A percentile compares a stretch with the other conserved stretches of the same genome.
These are phyloP conservation scores for Grallaria varia DNA, from an alignment of 2,113 vertebrate species.

Conservation along the genomic window DNA sequence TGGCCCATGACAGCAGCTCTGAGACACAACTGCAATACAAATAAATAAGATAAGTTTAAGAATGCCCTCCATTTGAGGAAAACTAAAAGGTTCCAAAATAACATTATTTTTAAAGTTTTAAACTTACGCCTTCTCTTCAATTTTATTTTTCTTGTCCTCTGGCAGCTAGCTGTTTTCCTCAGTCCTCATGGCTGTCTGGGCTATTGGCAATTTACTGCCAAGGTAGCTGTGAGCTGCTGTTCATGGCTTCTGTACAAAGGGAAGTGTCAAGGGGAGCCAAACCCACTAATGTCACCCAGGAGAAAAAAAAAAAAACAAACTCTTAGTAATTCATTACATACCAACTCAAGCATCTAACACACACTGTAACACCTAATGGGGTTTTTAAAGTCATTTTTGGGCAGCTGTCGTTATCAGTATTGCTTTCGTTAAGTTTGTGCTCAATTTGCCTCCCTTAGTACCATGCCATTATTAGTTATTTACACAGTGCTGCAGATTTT, in stretches of 20 bases:
- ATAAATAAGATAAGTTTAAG: not conserved
- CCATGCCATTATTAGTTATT: not conserved
- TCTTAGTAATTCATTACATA: not conserved
- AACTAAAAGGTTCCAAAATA: not conserved
- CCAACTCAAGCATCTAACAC: not conserved
- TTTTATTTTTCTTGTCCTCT: not conserved
- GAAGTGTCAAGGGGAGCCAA: not conserved
- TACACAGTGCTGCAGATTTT: not conserved
- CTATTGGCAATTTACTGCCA: not conserved
- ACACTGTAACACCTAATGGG: not conserved
- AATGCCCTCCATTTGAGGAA: not conserved
- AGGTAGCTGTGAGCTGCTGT: not conserved
- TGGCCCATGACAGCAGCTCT: not conserved
- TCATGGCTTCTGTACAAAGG: not conserved
- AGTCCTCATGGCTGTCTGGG: not conserved
- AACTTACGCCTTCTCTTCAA: too few species aligned
- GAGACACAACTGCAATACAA: not conserved
- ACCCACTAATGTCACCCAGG: accelerated
- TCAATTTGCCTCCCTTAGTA: not conserved
- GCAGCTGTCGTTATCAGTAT: too few species aligned
- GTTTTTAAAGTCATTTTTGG: not conserved
- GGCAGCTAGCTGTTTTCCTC: not conserved
- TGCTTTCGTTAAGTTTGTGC: not conserved
- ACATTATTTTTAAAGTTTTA: not conserved
- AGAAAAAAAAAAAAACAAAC: not conserved